Base-by-base conservation (phyloP, 2,888 invertebrate genomes). In the Schizotus pectinicornis region DNA sequence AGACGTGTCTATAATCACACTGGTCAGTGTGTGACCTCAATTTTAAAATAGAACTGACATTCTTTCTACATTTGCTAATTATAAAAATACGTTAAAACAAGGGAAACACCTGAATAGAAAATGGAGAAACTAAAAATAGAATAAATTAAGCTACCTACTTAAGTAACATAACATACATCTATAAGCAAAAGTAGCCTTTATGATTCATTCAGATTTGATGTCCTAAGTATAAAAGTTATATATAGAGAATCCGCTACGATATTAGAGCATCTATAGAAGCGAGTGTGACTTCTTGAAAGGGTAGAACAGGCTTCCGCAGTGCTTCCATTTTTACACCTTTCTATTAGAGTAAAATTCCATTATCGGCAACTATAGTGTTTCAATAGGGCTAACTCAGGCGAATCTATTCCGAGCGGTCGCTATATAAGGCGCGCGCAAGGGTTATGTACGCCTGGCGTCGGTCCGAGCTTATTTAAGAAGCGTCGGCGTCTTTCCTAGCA, bases 391-490 rank as follows among this genome's bases (percentile, higher is more conserved):
- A 51, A 52, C 11, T 46, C n/a, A 32, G 42, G 14, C 22, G 55
- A 54, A 61, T 74, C 75, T 76, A 76, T 75, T 76, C 67, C 69
- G 59, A 70, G 73, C 68, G 56, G 69, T 60, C 61, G 69, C 75
- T 75, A 74, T 73, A 76, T 74, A 76, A 67, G 76, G 76, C 56
- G 59, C 63, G 74, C 68, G 67, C 69, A 59, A 69, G 72, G 64
- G 62, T 59, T 36, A 50, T 59, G 50, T 53, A 55, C 64, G 58
- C 59, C 54, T 52, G 67, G 67, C 65, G 56, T 59, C 63, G 51
- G 48, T 57, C 63, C 67, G 65, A 77, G 67, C 69, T 77, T 77
- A 77, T 76, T 75, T 77, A 78, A 77, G 76, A 65, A 63, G 43
- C 30, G 48, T 32, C 55, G 56, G 56, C 50, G 45, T 54, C 50